Conservation (phyloP, 2,113 vertebrate genomes). For the Petrocephalus zakoni region DNA sequence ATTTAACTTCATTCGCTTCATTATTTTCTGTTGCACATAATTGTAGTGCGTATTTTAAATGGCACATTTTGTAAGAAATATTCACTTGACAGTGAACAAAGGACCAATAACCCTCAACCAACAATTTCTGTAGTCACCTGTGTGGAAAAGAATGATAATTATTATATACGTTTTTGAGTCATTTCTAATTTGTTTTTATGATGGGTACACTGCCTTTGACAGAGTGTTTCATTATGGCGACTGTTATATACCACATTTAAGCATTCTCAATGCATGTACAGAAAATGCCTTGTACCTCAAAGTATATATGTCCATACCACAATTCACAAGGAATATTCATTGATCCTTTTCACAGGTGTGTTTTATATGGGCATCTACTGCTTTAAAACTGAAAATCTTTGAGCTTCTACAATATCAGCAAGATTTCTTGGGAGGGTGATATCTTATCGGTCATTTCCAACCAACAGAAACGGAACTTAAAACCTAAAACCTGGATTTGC, state of each 20-base stretch:
- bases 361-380: background rate
- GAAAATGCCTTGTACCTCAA: background rate
- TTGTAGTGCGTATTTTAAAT: background rate
- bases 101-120: background rate
- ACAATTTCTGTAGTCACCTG: background rate
- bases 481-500: slow-evolving; percentile 21
- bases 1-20: background rate
- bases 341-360: background rate
- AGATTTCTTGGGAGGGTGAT: background rate
- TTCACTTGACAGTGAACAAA: background rate
- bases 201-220: background rate
- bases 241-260: background rate
- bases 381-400: background rate
- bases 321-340: background rate
- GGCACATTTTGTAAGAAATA: background rate
- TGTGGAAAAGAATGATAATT: background rate
- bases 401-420: background rate
- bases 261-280: background rate
- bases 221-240: background rate
- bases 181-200: background rate
- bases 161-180: background rate
- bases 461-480: background rate
- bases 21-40: background rate
- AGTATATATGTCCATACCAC: background rate
- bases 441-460: slow-evolving; percentile 10